Base-by-base conservation (phyloP, 23 tunicate genomes). In the Ciona savignyi region DNA sequence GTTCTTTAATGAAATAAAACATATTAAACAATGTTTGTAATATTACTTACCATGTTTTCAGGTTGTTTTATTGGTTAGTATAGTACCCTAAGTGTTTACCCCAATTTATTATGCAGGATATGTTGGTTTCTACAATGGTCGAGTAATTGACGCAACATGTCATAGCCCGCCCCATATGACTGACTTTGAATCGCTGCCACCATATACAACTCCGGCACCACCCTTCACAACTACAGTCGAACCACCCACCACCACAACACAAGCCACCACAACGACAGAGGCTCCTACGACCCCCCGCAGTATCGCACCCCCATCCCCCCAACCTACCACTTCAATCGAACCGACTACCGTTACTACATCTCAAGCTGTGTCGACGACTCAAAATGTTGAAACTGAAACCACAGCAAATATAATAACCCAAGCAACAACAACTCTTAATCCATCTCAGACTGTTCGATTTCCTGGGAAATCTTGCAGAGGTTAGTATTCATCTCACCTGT, bases 131-230 rank as follows among this genome's bases (percentile, higher is more conserved):
- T 81, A 65, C 32, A n/a, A 73, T 65, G 78, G 67, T 11, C 63
- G 85, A 3, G 29, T 65, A 15, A 31, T 30, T 23, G 85, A 81
- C 34, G 85, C 74, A 6, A 73, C 63, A 22, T 81, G 85, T 51
- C 51, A 62, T 30, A n/a, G 6, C 6, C 69, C 69, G 26, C 69
- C 69, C 26, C 24, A 24, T 51, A 65, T 65, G 4, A 72, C 23
- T 24, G 1, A 51, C 1, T 27, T 33, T 1, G 4, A 21, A 27
- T 1, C 51, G 34, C n/a, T 60, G 3, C 74, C 74, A 25, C 51
- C 74, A 21, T 20, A 1, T 23, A 48, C 77, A 2, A 49, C 77
- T 22, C 49, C 77, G 11, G 51, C 77, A 1, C 1, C 74, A 70
- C 3, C 71, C 2, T 9, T 22, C 2, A 33, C 74, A 20, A 70